Evolutionary conservation across 2,888 invertebrate species (phyloP), one percentile per base, ranked within the genome.

Genomic region (Phanerotoma sp.): DNA sequence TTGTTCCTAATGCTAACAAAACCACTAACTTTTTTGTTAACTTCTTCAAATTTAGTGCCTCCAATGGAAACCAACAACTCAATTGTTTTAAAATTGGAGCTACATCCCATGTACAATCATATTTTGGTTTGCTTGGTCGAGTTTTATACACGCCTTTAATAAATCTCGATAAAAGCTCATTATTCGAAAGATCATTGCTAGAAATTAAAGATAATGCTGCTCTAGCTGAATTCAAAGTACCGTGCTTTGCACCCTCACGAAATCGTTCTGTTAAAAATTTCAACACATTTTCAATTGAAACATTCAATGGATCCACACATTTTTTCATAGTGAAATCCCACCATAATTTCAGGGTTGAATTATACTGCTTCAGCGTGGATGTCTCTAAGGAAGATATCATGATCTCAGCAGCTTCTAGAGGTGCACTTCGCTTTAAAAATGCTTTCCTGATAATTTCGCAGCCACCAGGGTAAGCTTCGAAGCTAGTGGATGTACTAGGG

Each of bases 301-400:
- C 38, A 16, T 11, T 15, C 11, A 18, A 46, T 6, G 18, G 22
- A 15, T 42, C 32, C 11, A 33, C 18, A 9, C 48, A 37, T 13
- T 32, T 21, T 9, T 40, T 11, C 30, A 38, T 1, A 37, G 61
- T 64, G 28, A 58, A 64, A 2, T 7, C 5, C 47, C 57, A 58
- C 66, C 66, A 67, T 6, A 58, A 15, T 25, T 61, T 62, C 28
- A 61, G 49, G 0, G 57, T 35, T 7, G 48, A 30, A 22, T 56
- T 46, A 22, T 67, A 67, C 51, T 66, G 62, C n/a, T 57, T 63
- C 2, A 58, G 22, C 3, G 64, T 66, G 4, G 51, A 51, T 1
- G 55, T 37, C 3, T 58, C 48, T 21, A 66, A 13, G 1, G 65
- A 67, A 6, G 52, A 15, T n/a, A 65, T 11, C 10, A 62, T 49